Conservation (phyloP, 2,113 vertebrate genomes). For the Genyomyrus donnyi region DNA sequence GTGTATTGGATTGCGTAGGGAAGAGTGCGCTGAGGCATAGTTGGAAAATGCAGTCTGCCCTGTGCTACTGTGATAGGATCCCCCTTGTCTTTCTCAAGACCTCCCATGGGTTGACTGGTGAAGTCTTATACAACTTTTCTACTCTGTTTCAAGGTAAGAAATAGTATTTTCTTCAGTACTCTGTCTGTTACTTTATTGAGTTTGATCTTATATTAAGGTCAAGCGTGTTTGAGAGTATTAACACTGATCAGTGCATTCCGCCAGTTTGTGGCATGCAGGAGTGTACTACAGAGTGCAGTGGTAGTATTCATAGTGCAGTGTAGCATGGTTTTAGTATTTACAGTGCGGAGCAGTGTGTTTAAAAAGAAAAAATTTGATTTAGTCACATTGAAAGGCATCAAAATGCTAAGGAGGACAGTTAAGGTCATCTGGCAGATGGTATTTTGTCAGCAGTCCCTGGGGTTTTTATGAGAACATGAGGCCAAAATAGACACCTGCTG, state of each 20-base stretch:
- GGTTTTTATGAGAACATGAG: neutral
- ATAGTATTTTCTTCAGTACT: neutral
- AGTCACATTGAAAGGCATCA: neutral
- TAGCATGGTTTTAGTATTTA: neutral
- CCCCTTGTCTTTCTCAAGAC: slow-evolving; percentile 57
- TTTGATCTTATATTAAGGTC: neutral
- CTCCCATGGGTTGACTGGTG: slow-evolving; percentile 12
- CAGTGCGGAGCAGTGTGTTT: neutral
- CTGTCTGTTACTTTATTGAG: neutral
- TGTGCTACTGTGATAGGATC: slow-evolving; percentile 70
- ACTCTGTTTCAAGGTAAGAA: neutral
- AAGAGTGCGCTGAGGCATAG: slow-evolving; percentile 64
- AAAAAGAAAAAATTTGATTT: neutral
- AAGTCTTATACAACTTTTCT: neutral
- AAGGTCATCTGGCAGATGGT: neutral
- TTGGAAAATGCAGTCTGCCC: slow-evolving; percentile 63
- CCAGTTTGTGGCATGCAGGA: neutral
- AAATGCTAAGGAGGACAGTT: neutral
- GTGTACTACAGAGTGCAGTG: neutral
- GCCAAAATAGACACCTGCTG: neutral
- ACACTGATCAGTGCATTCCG: neutral
- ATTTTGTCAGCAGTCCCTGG: neutral
- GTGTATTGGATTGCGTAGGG: slow-evolving; percentile 89
- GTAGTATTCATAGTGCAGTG: neutral
- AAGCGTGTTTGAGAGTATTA: neutral